These are phyloP conservation scores for Gasteruption jaculator DNA, from an alignment of 2,888 invertebrate species.

Conservation along the genomic window DNA sequence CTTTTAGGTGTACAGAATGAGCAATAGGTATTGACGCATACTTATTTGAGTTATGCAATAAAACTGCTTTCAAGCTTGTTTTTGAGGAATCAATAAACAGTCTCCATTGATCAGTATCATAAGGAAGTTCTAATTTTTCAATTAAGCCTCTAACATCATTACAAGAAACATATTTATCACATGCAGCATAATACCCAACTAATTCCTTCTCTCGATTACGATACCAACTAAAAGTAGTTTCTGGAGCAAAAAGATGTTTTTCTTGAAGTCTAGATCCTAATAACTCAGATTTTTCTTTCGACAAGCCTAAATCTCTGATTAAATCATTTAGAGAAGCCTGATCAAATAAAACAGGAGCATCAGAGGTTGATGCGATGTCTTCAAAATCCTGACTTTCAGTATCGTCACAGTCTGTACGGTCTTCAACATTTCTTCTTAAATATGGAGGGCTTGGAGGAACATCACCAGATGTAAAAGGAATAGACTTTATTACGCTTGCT, in stretches of 20 bases:
- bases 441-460: neutral
- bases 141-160: constrained; percentile 7
- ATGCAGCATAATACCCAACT: constrained; percentile 17
- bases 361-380: constrained; percentile 1
- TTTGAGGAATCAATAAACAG: constrained; percentile 23
- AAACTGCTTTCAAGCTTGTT: constrained; percentile 18
- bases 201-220: constrained; percentile 17
- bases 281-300: constrained; percentile 1
- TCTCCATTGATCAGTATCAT: constrained; percentile 21
- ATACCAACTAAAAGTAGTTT: constrained; percentile 15
- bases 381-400: constrained; percentile 1
- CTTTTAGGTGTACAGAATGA: constrained; percentile 18
- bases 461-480: constrained; percentile 1
- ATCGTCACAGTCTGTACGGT: constrained; percentile 1
- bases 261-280: constrained; percentile 6
- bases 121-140: constrained; percentile 2
- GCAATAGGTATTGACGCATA: constrained; percentile 18
- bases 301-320: constrained; percentile 2
- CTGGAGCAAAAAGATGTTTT: constrained; percentile 5
- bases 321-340: constrained; percentile 5
- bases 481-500: too few relatives aligned
- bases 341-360: neutral
- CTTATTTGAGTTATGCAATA: constrained; percentile 16
- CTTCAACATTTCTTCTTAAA: constrained; percentile 1
- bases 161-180: constrained; percentile 11